Percentiles rank a stretch among this genome's conserved stretches.
Evolutionary conservation across 1,140 invertebrate genomes (phyloP).

Genomic region (Galendromus occidentalis): DNA sequence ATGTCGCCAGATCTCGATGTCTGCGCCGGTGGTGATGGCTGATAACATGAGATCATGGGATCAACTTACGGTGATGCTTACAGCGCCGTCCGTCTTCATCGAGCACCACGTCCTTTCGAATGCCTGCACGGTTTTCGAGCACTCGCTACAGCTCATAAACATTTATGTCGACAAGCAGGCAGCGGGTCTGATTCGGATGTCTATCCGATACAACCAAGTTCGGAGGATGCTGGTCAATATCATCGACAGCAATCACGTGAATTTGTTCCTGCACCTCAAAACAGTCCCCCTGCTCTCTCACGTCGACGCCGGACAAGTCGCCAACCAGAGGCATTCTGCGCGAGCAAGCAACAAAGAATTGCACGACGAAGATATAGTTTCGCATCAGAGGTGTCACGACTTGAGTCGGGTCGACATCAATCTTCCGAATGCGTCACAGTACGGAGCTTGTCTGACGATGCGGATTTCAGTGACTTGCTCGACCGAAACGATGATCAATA

Average conservation of each 20-base stretch:
- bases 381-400: neutral
- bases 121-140: neutral
- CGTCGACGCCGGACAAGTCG: neutral
- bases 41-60: neutral
- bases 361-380: neutral
- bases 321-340: neutral
- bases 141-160: neutral
- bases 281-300: neutral
- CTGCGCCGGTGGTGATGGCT: neutral
- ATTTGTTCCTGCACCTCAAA: neutral
- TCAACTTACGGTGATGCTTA: neutral
- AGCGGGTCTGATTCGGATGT: neutral
- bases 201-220: neutral
- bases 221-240: neutral
- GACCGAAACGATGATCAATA: neutral
- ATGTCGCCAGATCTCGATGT: neutral
- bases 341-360: neutral
- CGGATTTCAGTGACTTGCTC: neutral
- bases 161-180: neutral
- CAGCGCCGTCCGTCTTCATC: neutral
- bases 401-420: neutral
- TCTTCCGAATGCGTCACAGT: neutral
- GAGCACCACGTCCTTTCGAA: neutral
- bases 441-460: neutral
- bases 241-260: neutral